Evolutionary conservation across 2,888 invertebrate genomes (phyloP).

Genomic region (Dasypogon diadema): DNA sequence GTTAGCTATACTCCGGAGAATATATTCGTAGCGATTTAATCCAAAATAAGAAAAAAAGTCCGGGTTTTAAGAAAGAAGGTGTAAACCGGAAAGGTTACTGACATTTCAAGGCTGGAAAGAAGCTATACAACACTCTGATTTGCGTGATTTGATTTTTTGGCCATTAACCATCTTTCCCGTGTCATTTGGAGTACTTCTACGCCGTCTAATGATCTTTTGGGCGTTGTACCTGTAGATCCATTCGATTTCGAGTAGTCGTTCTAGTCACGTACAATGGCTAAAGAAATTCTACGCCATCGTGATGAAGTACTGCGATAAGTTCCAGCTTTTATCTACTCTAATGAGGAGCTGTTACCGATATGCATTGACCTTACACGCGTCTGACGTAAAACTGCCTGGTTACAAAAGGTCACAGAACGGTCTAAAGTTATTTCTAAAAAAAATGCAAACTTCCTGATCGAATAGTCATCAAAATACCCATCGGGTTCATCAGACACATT

Average conservation of each 20-base stretch:
- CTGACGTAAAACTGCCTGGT: neutral
- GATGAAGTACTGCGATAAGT: constrained; percentile 2
- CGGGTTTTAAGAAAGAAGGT: constrained; percentile 34
- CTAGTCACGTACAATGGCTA: constrained; percentile 21
- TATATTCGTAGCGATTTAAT: neutral
- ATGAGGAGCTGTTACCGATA: constrained; percentile 21
- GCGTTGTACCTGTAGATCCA: neutral
- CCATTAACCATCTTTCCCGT: constrained; percentile 25
- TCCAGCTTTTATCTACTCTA: no score
- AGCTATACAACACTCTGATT: constrained; percentile 34
- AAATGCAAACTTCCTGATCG: constrained; percentile 24
- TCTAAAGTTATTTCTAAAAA: neutral
- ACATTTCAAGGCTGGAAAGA: constrained; percentile 50
- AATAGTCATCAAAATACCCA: neutral
- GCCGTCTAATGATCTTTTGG: neutral
- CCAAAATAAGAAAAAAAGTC: neutral
- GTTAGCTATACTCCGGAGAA: constrained; percentile 28
- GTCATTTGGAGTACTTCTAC: neutral
- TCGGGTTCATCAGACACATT: constrained; percentile 2
- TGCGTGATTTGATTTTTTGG: constrained; percentile 47
- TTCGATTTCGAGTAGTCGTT: neutral
- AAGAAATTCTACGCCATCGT: neutral
- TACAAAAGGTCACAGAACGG: constrained; percentile 24
- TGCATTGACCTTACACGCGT: constrained; percentile 10
- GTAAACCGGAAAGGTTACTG: constrained; percentile 53